Conservation (phyloP, 37 sponge, comb jelly and placozoan genomes). For the Cladorhizidae sp. region DNA sequence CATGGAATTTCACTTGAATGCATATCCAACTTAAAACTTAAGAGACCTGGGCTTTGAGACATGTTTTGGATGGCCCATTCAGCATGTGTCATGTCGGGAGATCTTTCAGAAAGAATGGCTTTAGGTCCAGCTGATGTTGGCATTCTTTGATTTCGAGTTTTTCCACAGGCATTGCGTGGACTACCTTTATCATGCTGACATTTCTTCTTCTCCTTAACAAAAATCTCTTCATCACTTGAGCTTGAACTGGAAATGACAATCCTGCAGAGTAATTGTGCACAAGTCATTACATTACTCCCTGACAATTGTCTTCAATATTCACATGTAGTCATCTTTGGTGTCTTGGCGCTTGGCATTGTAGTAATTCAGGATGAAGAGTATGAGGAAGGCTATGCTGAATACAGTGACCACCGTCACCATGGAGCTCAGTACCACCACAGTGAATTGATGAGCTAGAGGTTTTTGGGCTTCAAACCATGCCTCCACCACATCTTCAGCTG, state of each 20-base stretch:
- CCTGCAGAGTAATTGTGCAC: not conserved
- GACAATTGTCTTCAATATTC: not conserved
- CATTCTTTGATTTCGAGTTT: not conserved
- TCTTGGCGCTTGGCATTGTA: slow-evolving; percentile 19
- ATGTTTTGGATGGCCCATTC: slow-evolving; percentile 34
- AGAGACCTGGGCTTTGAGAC: slow-evolving; percentile 33
- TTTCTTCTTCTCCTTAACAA: not conserved
- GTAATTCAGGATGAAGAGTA: slow-evolving; percentile 1
- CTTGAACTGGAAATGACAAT: not conserved
- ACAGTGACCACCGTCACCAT: slow-evolving; percentile 11
- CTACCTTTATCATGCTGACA: not conserved
- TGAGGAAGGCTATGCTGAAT: slow-evolving; percentile 26
- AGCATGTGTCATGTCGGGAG: slow-evolving; percentile 16
- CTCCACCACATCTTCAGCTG: slow-evolving; percentile 31
- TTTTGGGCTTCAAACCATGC: slow-evolving; percentile 24
- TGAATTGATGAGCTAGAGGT: slow-evolving; percentile 6
- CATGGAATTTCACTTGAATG: not conserved
- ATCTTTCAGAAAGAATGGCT: not conserved
- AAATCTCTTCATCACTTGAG: slow-evolving; percentile 30
- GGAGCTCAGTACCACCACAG: not conserved
- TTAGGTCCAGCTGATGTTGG: not conserved
- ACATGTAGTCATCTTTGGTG: slow-evolving; percentile 35
- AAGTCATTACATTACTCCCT: not conserved
- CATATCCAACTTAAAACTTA: not conserved
- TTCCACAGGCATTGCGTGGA: not conserved